Conservation (phyloP, 2,888 invertebrate genomes). For the Tetrapedia diversipes region DNA sequence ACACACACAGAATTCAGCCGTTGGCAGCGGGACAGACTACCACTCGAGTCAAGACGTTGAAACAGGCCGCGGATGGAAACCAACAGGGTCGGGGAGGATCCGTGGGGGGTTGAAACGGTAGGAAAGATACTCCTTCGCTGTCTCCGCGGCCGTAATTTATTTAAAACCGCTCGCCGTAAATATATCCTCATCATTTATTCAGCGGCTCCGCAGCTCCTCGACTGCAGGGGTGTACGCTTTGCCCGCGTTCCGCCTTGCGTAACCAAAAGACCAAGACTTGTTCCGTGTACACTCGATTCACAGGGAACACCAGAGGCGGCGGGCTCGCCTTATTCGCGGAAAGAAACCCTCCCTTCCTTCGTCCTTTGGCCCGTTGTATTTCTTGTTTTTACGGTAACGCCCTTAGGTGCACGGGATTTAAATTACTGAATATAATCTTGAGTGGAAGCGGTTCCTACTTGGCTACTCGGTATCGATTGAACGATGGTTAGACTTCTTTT, state of each 20-base stretch:
- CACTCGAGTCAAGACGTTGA: constrained; percentile 52
- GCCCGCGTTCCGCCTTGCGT: constrained; percentile 70
- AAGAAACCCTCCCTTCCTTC: constrained; percentile 25
- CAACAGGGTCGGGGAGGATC: background rate
- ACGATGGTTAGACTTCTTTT: no score
- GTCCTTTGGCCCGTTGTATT: constrained; percentile 21
- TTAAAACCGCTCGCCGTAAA: constrained; percentile 82
- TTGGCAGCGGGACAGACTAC: constrained; percentile 25
- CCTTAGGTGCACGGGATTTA: constrained; percentile 43
- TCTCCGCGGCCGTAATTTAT: constrained; percentile 82
- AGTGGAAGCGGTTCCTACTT: constrained; percentile 31
- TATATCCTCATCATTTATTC: constrained; percentile 82
- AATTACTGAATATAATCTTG: constrained; percentile 46
- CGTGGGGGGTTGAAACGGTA: constrained; percentile 56
- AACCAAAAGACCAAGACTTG: constrained; percentile 43
- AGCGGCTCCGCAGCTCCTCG: constrained; percentile 73
- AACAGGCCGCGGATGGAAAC: constrained; percentile 18
- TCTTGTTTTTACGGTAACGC: constrained; percentile 44
- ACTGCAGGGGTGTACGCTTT: constrained; percentile 70
- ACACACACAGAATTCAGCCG: constrained; percentile 55
- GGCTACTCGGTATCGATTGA: no score
- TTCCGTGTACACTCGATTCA: constrained; percentile 43
- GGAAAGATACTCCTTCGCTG: constrained; percentile 76
- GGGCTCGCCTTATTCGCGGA: constrained; percentile 20
- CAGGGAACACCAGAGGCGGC: constrained; percentile 45